These are phyloP conservation scores for Globia sparganii DNA, from an alignment of 2,888 invertebrate species.

Conservation along the genomic window DNA sequence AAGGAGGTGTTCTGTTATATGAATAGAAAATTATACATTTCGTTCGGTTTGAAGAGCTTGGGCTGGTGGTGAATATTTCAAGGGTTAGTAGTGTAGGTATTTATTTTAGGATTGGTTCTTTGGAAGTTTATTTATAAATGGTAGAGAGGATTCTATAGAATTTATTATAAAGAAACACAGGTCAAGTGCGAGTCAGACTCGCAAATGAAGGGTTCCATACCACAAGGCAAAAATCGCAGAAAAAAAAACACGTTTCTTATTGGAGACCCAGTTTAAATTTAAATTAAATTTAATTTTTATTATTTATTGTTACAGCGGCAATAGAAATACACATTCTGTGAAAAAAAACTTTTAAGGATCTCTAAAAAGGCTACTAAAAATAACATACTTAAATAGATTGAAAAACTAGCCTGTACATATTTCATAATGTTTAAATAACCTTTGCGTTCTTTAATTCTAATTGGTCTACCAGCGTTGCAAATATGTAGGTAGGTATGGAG, in stretches of 20 bases:
- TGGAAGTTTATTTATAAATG: background rate
- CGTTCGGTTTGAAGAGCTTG: conserved; percentile 13
- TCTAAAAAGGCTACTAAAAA: background rate
- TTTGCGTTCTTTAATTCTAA: background rate
- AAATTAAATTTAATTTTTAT: too few species aligned
- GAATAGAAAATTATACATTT: conserved; percentile 49
- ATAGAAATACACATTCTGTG: too few species aligned
- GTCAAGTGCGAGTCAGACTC: background rate
- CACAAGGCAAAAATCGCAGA: too few species aligned
- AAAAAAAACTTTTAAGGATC: too few species aligned
- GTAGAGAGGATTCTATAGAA: background rate
- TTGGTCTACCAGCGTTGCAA: too few species aligned
- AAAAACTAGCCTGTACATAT: background rate
- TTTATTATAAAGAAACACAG: background rate
- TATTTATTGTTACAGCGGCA: too few species aligned
- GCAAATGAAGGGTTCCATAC: too few species aligned
- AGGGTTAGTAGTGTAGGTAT: conserved; percentile 1
- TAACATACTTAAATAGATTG: background rate
- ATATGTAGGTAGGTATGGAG: too few species aligned
- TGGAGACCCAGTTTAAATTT: too few species aligned
- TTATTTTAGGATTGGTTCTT: conserved; percentile 4
- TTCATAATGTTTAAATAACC: background rate
- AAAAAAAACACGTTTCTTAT: too few species aligned
- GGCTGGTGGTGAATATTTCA: conserved; percentile 21
- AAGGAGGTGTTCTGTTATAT: conserved; percentile 31